Base-by-base conservation (phyloP, 2,888 invertebrate species). In the Heliconius ethilla region DNA sequence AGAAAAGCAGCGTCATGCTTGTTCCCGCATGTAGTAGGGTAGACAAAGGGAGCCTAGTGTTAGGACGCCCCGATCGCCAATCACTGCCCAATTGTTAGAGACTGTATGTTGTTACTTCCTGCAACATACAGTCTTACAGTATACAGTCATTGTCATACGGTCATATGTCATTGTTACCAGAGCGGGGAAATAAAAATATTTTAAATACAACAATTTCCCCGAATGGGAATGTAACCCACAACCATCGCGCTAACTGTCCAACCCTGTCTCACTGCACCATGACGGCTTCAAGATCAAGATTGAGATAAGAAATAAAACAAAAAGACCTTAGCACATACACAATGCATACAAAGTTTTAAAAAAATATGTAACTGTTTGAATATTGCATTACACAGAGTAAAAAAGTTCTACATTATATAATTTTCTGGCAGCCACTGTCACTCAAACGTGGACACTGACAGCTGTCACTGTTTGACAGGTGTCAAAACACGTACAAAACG, bases 401-500 rank as follows among this genome's bases (percentile, higher is more conserved):
- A 59, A 59, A 72, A 37, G 72, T 59, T 4, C 59, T 59, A 72
- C 15, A 37, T 72, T 29, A 33, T 10, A 59, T n/a, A 9, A n/a
- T 59, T 59, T 10, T n/a, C 11, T 15, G 55, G 11, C 33, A n/a
- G 7, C 33, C 29, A 55, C 22, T 59, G 66, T 59, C 66, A 51
- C 22, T 59, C 3, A 45, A 67, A 76, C 74, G 37, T 70, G 37
- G 62, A 70, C 78, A 70, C 59, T 76, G 72, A 72, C 76, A 63
- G 62, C 65, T 73, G 59, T 55, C 37, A n/a, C n/a, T 37, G 22
- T 18, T 40, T 67, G 29, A 55, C 77, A 51, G 66, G 37, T 59
- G 27, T 65, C 88, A 89, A 90, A 69, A 91, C 90, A 91, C 87
- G 89, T 91, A 91, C 88, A 91, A 91, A 90, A 91, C 90, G 84